phyloP scores from a whole-genome alignment of 2,113 vertebrate species.

The Philantomba maxwellii region DNA sequence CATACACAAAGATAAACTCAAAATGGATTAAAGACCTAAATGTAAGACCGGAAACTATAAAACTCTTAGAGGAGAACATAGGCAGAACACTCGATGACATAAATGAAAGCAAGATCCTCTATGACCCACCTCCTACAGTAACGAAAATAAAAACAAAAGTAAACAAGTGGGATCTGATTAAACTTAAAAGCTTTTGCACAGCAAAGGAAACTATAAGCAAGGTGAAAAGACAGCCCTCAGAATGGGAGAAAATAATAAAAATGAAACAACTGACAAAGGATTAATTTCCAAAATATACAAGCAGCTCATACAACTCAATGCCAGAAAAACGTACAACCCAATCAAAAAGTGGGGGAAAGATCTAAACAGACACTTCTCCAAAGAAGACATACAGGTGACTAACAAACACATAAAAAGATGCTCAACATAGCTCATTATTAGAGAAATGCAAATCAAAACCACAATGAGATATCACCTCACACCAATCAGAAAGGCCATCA shows the following conservation, averaged over 20 bases:
- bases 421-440: background rate
- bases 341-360: background rate
- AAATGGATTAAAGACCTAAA: background rate
- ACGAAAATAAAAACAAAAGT: background rate
- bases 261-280: background rate
- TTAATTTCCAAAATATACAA: background rate
- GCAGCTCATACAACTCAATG: background rate
- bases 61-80: background rate
- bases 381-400: background rate
- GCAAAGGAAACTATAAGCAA: background rate
- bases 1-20: background rate
- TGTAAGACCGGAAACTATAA: background rate
- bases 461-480: background rate
- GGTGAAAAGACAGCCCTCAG: background rate
- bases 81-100: background rate
- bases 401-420: background rate
- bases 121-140: background rate
- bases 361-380: background rate
- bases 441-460: background rate
- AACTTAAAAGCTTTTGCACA: background rate
- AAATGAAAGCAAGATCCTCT: background rate
- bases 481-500: background rate
- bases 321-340: background rate
- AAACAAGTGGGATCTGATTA: background rate
- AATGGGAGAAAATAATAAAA: background rate